A percentile compares a stretch with the other conserved stretches of the same genome.
phyloP scores from a whole-genome alignment of 2,888 invertebrate species.

The Drosophila niveifrons region DNA sequence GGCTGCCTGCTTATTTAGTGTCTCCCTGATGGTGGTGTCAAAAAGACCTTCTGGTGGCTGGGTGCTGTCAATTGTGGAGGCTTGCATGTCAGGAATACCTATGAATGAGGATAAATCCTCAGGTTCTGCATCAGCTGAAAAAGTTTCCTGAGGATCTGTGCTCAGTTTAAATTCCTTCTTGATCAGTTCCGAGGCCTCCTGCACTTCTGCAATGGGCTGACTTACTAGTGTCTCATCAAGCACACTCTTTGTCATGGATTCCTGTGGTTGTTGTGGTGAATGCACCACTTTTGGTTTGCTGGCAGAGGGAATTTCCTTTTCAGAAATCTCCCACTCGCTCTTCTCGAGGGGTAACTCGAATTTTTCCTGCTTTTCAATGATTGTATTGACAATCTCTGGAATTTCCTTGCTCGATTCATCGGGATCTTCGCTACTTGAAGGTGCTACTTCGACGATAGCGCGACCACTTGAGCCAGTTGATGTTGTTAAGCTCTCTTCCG shows the following conservation, averaged over 20 bases:
- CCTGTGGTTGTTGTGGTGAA: slow-evolving; percentile 69
- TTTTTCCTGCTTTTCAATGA: slow-evolving; percentile 67
- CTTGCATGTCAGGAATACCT: slow-evolving; percentile 77
- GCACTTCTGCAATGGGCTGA: slow-evolving; percentile 90
- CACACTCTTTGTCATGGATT: slow-evolving; percentile 73
- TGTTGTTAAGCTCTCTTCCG: slow-evolving; percentile 74
- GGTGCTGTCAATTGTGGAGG: slow-evolving; percentile 59
- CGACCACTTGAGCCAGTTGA: slow-evolving; percentile 75
- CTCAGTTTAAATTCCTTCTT: slow-evolving; percentile 91
- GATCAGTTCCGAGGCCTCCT: slow-evolving; percentile 90
- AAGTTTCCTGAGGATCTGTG: slow-evolving; percentile 85
- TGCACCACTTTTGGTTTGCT: slow-evolving; percentile 78
- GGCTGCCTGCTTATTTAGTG: slow-evolving; percentile 72
- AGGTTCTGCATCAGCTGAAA: slow-evolving; percentile 33
- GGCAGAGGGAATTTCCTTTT: slow-evolving; percentile 79
- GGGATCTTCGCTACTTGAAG: slow-evolving; percentile 74
- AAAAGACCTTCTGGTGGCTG: slow-evolving; percentile 66
- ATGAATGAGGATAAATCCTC: slow-evolving; percentile 82
- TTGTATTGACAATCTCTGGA: slow-evolving; percentile 73
- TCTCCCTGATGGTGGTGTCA: slow-evolving; percentile 66
- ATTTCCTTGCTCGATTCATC: slow-evolving; percentile 80
- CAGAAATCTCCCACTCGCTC: slow-evolving; percentile 84
- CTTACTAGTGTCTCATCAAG: slow-evolving; percentile 86
- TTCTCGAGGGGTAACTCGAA: slow-evolving; percentile 82
- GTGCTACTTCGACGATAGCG: slow-evolving; percentile 70